Conservation (phyloP, 2,888 invertebrate genomes). For the Creontiades dilutus region DNA sequence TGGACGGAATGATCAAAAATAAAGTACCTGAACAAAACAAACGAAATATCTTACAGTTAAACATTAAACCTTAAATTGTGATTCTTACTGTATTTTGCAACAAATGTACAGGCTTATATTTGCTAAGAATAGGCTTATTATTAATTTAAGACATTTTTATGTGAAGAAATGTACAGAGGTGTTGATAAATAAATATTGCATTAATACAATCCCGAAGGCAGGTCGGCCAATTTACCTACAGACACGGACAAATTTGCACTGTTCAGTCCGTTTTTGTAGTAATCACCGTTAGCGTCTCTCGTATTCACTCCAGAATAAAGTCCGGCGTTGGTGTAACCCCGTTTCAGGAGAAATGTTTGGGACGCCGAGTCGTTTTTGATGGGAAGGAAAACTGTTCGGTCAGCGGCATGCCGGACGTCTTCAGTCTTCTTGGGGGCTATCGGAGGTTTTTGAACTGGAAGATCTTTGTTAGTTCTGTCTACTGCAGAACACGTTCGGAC, state of each 20-base stretch:
- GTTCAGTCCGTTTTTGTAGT: constrained; percentile 75
- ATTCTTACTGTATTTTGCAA: not conserved
- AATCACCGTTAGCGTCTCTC: constrained; percentile 79
- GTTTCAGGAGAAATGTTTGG: constrained; percentile 81
- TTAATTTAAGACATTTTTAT: constrained; percentile 7
- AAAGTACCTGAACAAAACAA: not conserved
- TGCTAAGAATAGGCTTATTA: not conserved
- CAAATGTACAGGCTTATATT: constrained; percentile 26
- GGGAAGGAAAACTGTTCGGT: constrained; percentile 76
- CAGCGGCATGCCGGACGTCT: constrained; percentile 72
- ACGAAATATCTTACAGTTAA: not conserved
- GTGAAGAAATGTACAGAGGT: not conserved
- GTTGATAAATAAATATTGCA: constrained; percentile 13
- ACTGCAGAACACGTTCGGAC: constrained; percentile 75
- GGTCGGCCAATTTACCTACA: constrained; percentile 76
- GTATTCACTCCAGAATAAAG: constrained; percentile 84
- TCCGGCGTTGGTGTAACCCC: constrained; percentile 82
- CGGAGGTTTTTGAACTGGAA: constrained; percentile 24
- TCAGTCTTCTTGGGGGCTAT: constrained; percentile 55
- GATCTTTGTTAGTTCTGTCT: constrained; percentile 59
- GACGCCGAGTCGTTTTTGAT: constrained; percentile 73
- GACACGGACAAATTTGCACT: constrained; percentile 76
- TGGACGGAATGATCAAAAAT: not conserved
- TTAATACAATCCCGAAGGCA: constrained; percentile 77
- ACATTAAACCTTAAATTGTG: not conserved